These are phyloP conservation scores for Chaetura pelagica DNA, from an alignment of 2,113 vertebrate genomes.

Conservation along the genomic window DNA sequence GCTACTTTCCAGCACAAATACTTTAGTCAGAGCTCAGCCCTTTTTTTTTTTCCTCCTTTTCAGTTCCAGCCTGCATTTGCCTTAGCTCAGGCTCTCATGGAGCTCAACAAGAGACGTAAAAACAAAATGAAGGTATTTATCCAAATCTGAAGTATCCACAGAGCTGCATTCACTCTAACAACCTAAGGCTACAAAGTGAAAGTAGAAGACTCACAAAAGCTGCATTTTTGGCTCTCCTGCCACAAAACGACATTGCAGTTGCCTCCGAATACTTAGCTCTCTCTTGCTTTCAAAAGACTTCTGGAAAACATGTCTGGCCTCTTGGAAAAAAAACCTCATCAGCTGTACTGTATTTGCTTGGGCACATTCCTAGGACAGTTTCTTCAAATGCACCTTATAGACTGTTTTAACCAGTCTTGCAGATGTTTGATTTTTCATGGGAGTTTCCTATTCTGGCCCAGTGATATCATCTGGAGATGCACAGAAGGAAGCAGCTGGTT, in stretches of 20 bases:
- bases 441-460: conserved; percentile 44
- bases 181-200: neutral
- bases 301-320: neutral
- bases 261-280: neutral
- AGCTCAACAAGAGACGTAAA: conserved; percentile 9
- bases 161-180: neutral
- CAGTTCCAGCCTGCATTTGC: conserved; percentile 65
- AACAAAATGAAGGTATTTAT: conserved; percentile 33
- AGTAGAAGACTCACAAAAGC: neutral
- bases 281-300: neutral
- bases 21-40: conserved; percentile 77
- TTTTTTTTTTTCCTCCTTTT: conserved; percentile 56
- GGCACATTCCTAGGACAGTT: neutral
- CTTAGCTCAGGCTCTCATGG: conserved; percentile 39
- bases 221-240: neutral
- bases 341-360: neutral
- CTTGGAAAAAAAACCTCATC: conserved; percentile 13
- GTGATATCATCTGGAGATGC: conserved; percentile 67
- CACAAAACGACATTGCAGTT: neutral
- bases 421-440: conserved; percentile 62
- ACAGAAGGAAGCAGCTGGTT: conserved; percentile 60
- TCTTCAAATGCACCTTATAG: conserved; percentile 39
- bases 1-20: conserved; percentile 83
- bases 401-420: conserved; percentile 20
- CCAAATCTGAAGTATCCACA: neutral